A percentile compares a stretch with the other conserved stretches of the same genome.
Evolutionary conservation across 2,797 vertebrate species (phyloP).

Genomic region (Antrozous pallidus): DNA sequence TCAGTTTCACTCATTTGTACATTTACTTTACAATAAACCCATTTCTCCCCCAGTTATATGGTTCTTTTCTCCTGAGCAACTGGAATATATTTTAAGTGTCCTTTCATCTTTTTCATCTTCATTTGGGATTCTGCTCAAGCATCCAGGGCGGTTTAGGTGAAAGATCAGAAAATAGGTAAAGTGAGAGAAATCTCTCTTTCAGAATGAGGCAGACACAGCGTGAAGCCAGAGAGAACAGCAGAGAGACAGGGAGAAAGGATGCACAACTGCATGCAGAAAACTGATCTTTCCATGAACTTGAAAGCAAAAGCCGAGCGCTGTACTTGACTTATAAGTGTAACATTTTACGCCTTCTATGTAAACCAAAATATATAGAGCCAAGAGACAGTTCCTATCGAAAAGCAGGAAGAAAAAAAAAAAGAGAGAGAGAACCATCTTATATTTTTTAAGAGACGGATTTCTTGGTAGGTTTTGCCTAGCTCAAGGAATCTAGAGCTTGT

Average conservation of each 20-base stretch:
- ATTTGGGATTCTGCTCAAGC: slow-evolving; percentile 28
- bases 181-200: slow-evolving; percentile 18
- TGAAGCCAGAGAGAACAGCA: not conserved
- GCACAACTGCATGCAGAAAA: not conserved
- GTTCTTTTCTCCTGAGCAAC: not conserved
- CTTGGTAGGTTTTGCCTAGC: slow-evolving; percentile 30
- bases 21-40: slow-evolving; percentile 37
- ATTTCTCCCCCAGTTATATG: not conserved
- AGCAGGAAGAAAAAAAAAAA: not conserved
- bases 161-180: slow-evolving; percentile 35
- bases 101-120: slow-evolving; percentile 44
- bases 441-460: slow-evolving; percentile 43
- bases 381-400: not conserved
- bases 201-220: not conserved
- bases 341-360: not conserved
- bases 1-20: not conserved
- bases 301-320: not conserved
- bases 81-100: slow-evolving; percentile 8
- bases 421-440: not conserved
- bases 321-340: not conserved
- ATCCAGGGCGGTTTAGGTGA: not conserved
- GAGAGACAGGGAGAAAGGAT: not conserved
- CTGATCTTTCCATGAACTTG: not conserved
- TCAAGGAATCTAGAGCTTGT: slow-evolving; percentile 59
- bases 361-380: not conserved